phyloP scores from a whole-genome alignment of 2,888 invertebrate species.

The Chaitophorus viminalis region DNA sequence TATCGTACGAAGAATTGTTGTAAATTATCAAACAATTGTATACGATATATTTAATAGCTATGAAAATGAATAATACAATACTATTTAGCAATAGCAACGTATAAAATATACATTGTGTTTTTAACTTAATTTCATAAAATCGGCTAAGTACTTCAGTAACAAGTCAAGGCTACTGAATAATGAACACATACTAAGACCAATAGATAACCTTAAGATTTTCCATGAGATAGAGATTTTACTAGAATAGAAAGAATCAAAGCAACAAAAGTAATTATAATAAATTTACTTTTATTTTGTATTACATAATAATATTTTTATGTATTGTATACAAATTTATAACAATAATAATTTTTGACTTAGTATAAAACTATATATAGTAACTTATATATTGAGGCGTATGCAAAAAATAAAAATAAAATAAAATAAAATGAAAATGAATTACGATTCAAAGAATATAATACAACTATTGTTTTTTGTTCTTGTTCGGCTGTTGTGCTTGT shows the following conservation, averaged over 20 bases:
- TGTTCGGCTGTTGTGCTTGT: slow-evolving; percentile 68
- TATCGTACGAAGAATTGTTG: too few species aligned
- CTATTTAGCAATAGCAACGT: too few species aligned
- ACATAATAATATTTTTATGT: slow-evolving; percentile 9
- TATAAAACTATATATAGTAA: slow-evolving; percentile 10
- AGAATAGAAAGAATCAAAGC: slow-evolving; percentile 3
- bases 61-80: too few species aligned
- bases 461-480: slow-evolving; percentile 64
- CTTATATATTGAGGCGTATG: background rate
- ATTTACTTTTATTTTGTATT: slow-evolving; percentile 31
- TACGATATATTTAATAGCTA: too few species aligned
- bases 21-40: too few species aligned
- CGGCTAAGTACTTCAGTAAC: background rate
- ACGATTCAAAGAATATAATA: slow-evolving; percentile 66
- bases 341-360: slow-evolving; percentile 37
- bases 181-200: background rate
- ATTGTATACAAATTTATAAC: slow-evolving; percentile 21
- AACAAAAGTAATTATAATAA: slow-evolving; percentile 22
- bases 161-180: slow-evolving; percentile 2
- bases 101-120: background rate
- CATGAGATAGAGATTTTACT: background rate
- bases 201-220: slow-evolving; percentile 12
- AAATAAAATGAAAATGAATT: slow-evolving; percentile 39
- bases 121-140: background rate
- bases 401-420: background rate